phyloP scores from a whole-genome alignment of 2,888 invertebrate genomes.

The Hydrotaea cyrtoneurina region DNA sequence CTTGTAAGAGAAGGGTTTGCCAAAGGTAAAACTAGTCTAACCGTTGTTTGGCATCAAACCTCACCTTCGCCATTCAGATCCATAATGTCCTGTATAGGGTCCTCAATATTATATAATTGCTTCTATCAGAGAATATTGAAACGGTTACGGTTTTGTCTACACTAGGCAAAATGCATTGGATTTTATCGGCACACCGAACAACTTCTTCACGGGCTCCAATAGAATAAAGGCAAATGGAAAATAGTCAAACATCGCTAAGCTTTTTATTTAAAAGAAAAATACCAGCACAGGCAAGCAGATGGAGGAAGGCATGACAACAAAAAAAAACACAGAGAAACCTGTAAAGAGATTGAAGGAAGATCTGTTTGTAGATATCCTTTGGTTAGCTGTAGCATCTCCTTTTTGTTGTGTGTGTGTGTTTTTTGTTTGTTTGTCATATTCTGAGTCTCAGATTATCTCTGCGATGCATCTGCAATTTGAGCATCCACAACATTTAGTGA shows the following conservation, averaged over 20 bases:
- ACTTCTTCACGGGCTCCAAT: not conserved
- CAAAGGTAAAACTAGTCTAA: no score
- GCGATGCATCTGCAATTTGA: conserved; percentile 56
- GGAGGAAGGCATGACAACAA: not conserved
- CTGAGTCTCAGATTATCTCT: conserved; percentile 43
- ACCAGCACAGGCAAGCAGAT: not conserved
- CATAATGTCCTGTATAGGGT: no score
- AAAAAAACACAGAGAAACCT: not conserved
- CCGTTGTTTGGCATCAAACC: no score
- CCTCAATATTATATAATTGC: no score
- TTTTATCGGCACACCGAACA: not conserved
- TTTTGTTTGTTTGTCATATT: not conserved
- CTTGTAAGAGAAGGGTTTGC: no score
- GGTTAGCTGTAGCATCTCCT: not conserved
- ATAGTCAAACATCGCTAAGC: conserved; percentile 24
- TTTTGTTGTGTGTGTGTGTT: not conserved
- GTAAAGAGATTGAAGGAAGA: conserved; percentile 6
- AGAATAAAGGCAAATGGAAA: not conserved
- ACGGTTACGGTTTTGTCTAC: no score
- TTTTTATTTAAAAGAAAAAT: conserved; percentile 1
- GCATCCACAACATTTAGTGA: conserved; percentile 57
- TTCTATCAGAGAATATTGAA: no score
- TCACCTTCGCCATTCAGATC: no score
- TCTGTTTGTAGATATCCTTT: conserved; percentile 25
- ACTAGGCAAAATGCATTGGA: not conserved